phyloP scores from a whole-genome alignment of 2,113 vertebrate genomes.

The Empidonax traillii region DNA sequence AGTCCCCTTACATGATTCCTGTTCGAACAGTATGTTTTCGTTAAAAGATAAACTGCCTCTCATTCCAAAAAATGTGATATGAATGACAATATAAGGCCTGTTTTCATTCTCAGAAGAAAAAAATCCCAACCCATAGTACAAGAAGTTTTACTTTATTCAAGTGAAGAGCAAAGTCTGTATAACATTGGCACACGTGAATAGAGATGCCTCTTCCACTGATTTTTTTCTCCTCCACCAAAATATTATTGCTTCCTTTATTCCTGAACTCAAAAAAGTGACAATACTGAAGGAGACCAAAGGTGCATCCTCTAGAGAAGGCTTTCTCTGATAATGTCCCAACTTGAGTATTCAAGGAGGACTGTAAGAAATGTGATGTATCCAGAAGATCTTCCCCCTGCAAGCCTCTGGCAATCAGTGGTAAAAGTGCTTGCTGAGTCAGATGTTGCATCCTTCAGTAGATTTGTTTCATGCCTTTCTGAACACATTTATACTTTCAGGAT shows the following conservation, averaged over 20 bases:
- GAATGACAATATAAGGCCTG: not conserved
- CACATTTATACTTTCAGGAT: not conserved
- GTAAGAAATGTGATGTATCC: not conserved
- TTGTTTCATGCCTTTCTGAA: constrained; percentile 4
- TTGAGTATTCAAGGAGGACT: not conserved
- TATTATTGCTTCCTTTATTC: not conserved
- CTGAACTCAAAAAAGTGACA: not conserved
- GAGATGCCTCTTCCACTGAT: not conserved
- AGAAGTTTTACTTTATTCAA: not conserved
- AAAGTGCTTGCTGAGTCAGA: not conserved
- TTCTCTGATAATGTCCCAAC: not conserved
- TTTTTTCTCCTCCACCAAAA: not conserved
- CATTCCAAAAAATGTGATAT: not conserved
- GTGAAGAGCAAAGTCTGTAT: not conserved
- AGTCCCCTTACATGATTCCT: not conserved
- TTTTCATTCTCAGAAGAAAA: not conserved
- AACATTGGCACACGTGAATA: not conserved
- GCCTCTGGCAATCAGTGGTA: not conserved
- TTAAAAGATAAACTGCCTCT: not conserved
- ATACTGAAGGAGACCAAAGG: not conserved
- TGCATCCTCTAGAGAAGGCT: not conserved
- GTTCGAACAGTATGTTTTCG: not conserved
- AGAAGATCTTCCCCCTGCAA: not conserved
- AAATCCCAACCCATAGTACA: not conserved
- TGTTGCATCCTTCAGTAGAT: not conserved